phyloP scores from a whole-genome alignment of 2,797 vertebrate genomes.

The Coracias cyanogaster region DNA sequence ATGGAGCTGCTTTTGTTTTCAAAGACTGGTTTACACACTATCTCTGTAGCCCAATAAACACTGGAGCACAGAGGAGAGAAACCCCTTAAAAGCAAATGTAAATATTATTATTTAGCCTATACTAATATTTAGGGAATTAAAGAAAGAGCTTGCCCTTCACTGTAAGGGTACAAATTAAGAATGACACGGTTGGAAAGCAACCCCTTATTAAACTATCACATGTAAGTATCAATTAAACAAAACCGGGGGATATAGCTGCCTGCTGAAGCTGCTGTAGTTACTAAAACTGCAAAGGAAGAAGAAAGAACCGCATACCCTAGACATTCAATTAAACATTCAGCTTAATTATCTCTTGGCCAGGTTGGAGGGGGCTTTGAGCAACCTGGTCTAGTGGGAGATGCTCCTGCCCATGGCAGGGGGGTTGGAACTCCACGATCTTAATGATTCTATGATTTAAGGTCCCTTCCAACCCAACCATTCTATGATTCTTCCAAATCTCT shows the following conservation, averaged over 20 bases:
- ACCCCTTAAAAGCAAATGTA: neutral
- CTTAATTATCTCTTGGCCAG: neutral
- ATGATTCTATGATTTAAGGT: neutral
- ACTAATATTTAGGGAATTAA: neutral
- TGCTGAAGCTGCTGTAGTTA: neutral
- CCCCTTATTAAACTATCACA: neutral
- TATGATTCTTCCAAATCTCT: neutral
- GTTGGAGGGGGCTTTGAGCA: neutral
- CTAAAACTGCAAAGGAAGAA: neutral
- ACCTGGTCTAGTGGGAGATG: neutral
- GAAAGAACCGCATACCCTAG: neutral
- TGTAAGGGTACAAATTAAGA: neutral
- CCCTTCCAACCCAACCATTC: neutral
- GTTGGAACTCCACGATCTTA: neutral
- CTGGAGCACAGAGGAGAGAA: neutral
- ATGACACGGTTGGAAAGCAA: neutral
- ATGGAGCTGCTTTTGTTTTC: neutral
- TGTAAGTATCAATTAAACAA: neutral
- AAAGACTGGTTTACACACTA: neutral
- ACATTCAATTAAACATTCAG: neutral
- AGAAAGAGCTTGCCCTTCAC: neutral
- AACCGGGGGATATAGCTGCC: neutral
- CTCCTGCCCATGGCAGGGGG: neutral
- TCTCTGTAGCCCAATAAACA: neutral
- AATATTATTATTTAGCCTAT: neutral